phyloP scores from a whole-genome alignment of 2,888 invertebrate genomes.

The Kryphioiulus occultus region DNA sequence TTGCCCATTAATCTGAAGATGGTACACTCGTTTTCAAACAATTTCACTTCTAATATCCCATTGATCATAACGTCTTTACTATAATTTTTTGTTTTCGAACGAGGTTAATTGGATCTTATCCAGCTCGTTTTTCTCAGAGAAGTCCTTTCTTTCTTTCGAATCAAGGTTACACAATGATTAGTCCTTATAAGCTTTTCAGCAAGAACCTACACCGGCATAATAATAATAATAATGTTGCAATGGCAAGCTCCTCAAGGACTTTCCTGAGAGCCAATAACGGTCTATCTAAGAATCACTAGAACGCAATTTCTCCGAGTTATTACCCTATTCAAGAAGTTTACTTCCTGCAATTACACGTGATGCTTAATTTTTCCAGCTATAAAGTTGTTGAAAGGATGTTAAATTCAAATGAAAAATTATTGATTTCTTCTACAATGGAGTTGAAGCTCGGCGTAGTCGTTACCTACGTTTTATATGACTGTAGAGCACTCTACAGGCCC shows the following conservation, averaged over 20 bases:
- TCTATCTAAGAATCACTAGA: constrained; percentile 14
- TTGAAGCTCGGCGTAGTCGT: background rate
- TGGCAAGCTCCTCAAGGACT: constrained; percentile 26
- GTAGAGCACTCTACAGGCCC: background rate
- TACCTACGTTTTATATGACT: constrained; percentile 6
- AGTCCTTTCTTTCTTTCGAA: background rate
- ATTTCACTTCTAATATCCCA: background rate
- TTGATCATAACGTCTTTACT: background rate
- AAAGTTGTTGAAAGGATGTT: constrained; percentile 25
- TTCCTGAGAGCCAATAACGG: constrained; percentile 20
- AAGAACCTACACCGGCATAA: background rate
- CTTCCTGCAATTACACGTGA: constrained; percentile 35
- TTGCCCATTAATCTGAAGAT: background rate
- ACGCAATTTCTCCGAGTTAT: constrained; percentile 11
- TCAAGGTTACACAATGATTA: constrained; percentile 2
- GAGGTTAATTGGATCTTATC: constrained; percentile 1
- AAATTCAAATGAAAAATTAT: constrained; percentile 35
- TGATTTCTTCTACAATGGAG: constrained; percentile 16
- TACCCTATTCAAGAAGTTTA: constrained; percentile 31
- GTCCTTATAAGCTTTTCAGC: background rate
- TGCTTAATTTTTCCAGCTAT: constrained; percentile 23
- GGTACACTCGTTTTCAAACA: background rate
- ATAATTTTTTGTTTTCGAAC: background rate
- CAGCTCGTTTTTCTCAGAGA: background rate
- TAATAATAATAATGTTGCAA: background rate